These are phyloP conservation scores for Actinia tenebrosa DNA, from an alignment of 64 coral and sea anemone species.

Conservation along the genomic window DNA sequence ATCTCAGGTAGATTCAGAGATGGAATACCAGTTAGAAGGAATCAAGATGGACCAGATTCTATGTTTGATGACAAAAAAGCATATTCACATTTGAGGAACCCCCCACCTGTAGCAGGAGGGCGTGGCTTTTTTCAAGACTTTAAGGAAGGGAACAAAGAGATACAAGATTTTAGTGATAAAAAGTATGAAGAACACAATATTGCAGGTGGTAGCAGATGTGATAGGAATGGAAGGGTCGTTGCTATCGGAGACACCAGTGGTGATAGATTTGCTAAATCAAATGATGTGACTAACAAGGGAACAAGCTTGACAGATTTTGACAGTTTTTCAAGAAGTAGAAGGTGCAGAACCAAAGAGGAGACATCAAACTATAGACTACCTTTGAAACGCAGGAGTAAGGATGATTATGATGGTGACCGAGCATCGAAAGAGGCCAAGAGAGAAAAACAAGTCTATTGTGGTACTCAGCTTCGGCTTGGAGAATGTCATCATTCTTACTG, in stretches of 20 bases:
- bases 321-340: neutral
- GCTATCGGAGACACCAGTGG: neutral
- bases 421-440: neutral
- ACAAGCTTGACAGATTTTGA: neutral
- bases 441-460: slow-evolving; percentile 16
- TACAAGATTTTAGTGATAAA: neutral
- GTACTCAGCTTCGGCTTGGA: slow-evolving; percentile 19
- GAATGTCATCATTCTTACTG: neutral
- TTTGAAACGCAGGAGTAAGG: neutral
- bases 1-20: neutral
- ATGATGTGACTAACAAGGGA: neutral
- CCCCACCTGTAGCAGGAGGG: neutral
- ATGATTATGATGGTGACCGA: neutral
- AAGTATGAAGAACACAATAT: neutral
- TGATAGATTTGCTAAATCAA: neutral
- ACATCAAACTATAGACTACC: neutral
- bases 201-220: neutral
- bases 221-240: neutral
- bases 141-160: neutral
- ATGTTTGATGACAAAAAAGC: neutral
- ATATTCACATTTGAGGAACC: neutral
- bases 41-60: neutral
- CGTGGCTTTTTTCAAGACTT: slow-evolving; percentile 2
- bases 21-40: neutral
- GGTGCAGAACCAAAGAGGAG: neutral